These are phyloP conservation scores for Thermophis baileyi DNA, from an alignment of 2,113 vertebrate genomes.

Conservation along the genomic window DNA sequence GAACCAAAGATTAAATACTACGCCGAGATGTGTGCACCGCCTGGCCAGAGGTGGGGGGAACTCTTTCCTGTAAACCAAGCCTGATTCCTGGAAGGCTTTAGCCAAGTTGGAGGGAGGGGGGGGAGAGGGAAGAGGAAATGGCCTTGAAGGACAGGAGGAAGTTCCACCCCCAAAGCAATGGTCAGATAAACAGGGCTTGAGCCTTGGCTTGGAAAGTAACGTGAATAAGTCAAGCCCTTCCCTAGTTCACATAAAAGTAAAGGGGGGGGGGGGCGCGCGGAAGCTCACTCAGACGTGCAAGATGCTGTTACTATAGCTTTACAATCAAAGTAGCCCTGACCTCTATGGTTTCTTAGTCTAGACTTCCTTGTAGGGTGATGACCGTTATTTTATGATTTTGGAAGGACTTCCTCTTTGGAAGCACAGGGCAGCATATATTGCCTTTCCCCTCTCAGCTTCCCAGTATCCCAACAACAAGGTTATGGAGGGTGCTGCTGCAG, in stretches of 20 bases:
- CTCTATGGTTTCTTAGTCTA: not conserved
- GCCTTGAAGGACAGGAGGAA: not conserved
- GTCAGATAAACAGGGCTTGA: not conserved
- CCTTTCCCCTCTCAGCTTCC: not conserved
- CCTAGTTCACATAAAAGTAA: not conserved
- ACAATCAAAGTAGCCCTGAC: not conserved
- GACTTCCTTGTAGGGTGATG: not conserved
- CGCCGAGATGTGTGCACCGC: conserved; percentile 83
- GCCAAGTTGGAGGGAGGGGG: not conserved
- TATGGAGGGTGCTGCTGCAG: too few relatives aligned
- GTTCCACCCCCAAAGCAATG: not conserved
- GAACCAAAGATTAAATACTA: conserved; percentile 98
- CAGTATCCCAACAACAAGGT: not conserved
- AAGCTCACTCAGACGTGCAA: not conserved
- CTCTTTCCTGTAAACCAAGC: not conserved
- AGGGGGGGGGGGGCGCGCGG: not conserved
- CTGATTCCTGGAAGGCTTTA: not conserved
- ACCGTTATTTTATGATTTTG: not conserved
- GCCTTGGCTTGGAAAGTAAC: not conserved
- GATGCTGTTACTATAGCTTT: not conserved
- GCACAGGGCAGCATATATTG: fast-evolving
- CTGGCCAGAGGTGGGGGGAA: conserved; percentile 78
- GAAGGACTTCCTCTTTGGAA: not conserved
- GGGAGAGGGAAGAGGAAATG: not conserved
- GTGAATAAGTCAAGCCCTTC: not conserved